A percentile compares a stretch with the other conserved stretches of the same genome.
Conservation (phyloP, 2,888 invertebrate genomes). For the Drosophila testacea region DNA sequence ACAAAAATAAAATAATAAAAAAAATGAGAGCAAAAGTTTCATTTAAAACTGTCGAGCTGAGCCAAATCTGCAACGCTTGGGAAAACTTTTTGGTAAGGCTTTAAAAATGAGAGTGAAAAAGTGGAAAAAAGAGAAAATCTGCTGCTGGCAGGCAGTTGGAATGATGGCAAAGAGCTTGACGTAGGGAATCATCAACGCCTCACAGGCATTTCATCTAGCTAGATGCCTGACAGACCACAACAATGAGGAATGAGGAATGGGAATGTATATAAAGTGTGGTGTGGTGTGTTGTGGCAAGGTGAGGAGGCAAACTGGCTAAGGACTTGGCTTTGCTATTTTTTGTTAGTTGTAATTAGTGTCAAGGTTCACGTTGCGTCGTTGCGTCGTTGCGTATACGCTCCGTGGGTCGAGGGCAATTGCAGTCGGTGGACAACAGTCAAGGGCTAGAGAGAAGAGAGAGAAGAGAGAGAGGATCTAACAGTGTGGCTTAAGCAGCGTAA, state of each 20-base stretch:
- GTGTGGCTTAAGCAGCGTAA: constrained; percentile 41
- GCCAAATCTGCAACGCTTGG: constrained; percentile 33
- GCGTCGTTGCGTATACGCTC: constrained; percentile 49
- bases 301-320: constrained; percentile 33
- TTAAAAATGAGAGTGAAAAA: constrained; percentile 29
- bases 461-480: constrained; percentile 2
- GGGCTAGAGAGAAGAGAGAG: background rate
- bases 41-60: constrained; percentile 50
- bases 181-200: constrained; percentile 24
- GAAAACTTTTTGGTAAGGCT: constrained; percentile 43
- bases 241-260: constrained; percentile 27
- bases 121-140: constrained; percentile 16
- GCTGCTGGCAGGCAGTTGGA: constrained; percentile 21
- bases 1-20: background rate
- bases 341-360: constrained; percentile 73
- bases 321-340: constrained; percentile 23
- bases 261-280: too few species aligned
- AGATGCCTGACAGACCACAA: constrained; percentile 25
- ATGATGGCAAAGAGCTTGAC: constrained; percentile 35
- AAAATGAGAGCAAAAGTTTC: constrained; percentile 55
- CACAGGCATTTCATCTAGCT: constrained; percentile 23
- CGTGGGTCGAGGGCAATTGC: constrained; percentile 28
- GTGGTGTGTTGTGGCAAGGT: constrained; percentile 18
- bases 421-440: constrained; percentile 3
- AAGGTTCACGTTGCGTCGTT: constrained; percentile 49